These are phyloP conservation scores for Scomberomorus guttatus DNA, from an alignment of 2,797 vertebrate genomes.

Conservation along the genomic window DNA sequence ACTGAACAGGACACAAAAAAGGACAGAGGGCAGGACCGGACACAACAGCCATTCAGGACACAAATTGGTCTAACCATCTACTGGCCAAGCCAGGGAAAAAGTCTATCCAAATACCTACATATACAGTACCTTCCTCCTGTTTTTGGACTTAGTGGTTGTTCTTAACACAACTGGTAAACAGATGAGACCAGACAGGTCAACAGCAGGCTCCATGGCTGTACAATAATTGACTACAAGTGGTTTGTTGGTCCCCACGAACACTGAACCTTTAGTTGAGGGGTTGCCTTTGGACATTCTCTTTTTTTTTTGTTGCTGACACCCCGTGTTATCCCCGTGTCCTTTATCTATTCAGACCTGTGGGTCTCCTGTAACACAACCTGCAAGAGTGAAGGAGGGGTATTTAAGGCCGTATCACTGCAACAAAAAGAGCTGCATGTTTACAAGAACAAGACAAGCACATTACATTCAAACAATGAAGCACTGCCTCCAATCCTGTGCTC, in stretches of 20 bases:
- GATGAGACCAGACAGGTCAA: slow-evolving; percentile 45
- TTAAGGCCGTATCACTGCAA: slow-evolving; percentile 74
- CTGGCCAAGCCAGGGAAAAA: slow-evolving; percentile 19
- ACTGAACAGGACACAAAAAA: neutral
- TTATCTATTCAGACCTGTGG: slow-evolving; percentile 72
- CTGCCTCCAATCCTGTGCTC: slow-evolving; percentile 79
- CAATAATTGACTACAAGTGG: slow-evolving; percentile 47
- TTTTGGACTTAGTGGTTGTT: slow-evolving; percentile 24
- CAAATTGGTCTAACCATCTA: slow-evolving; percentile 27
- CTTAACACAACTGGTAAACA: slow-evolving; percentile 33
- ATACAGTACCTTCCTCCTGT: slow-evolving; percentile 8
- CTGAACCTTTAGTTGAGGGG: slow-evolving; percentile 36
- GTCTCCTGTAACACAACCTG: slow-evolving; percentile 72
- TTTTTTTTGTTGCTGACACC: slow-evolving; percentile 6
- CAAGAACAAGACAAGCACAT: slow-evolving; percentile 87
- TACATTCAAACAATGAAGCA: slow-evolving; percentile 85
- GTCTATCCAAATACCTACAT: slow-evolving; percentile 24
- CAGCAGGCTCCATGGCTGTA: slow-evolving; percentile 26
- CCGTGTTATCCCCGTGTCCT: slow-evolving; percentile 26
- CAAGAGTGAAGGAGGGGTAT: slow-evolving; percentile 66
- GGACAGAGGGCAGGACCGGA: slow-evolving; percentile 15
- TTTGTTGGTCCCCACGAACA: slow-evolving; percentile 31
- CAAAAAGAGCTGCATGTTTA: slow-evolving; percentile 85
- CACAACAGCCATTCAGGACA: slow-evolving; percentile 14
- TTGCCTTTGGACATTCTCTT: slow-evolving; percentile 12